Conservation (phyloP, 2,888 invertebrate species). For the Vanessa cardui region DNA sequence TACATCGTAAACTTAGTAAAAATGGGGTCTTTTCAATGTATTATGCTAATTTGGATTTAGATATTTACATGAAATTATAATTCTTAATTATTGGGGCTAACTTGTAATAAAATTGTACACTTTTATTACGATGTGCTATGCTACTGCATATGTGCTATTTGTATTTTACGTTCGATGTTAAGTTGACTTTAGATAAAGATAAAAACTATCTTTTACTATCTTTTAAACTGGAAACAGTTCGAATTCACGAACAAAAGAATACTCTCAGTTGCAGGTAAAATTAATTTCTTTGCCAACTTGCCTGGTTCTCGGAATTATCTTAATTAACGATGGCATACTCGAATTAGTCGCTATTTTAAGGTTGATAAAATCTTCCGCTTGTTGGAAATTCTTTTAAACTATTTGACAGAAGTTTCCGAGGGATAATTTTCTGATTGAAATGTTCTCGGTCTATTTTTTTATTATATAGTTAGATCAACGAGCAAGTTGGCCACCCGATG, state of each 20-base stretch:
- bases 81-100: too few relatives aligned
- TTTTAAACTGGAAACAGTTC: conserved; percentile 23
- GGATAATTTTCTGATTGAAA: conserved; percentile 11
- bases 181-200: too few relatives aligned
- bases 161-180: too few relatives aligned
- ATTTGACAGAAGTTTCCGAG: conserved; percentile 8
- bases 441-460: neutral
- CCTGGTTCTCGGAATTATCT: conserved; percentile 42
- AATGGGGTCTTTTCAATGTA: too few relatives aligned
- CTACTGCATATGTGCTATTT: too few relatives aligned
- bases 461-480: too few relatives aligned
- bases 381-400: conserved; percentile 10
- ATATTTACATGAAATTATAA: too few relatives aligned
- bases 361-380: conserved; percentile 31
- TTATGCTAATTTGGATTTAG: too few relatives aligned
- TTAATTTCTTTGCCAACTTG: conserved; percentile 37
- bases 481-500: too few relatives aligned
- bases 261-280: conserved; percentile 33
- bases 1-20: too few relatives aligned
- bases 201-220: conserved; percentile 1
- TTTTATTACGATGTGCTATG: too few relatives aligned
- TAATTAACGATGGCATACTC: conserved; percentile 43
- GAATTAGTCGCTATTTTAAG: conserved; percentile 43
- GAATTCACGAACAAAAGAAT: conserved; percentile 22
- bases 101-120: too few relatives aligned